phyloP scores from a whole-genome alignment of 1,140 invertebrate species.

The Microplitis mediator region DNA sequence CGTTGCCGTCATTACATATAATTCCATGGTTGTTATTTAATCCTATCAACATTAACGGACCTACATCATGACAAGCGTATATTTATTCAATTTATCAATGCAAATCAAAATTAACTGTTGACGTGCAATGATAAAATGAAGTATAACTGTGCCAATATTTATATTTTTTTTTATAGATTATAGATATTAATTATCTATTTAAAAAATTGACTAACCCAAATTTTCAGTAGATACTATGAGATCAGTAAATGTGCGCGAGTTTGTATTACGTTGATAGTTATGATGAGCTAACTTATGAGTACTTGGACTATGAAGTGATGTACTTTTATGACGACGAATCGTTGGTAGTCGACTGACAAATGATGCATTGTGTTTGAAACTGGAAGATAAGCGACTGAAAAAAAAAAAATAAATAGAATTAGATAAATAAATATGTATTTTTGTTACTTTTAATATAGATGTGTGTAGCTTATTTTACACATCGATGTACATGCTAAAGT shows the following conservation, averaged over 20 bases:
- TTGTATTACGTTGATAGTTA: conserved; percentile 45
- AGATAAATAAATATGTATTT: too few species aligned
- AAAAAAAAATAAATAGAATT: conserved; percentile 23
- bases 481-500: too few species aligned
- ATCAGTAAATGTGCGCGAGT: conserved; percentile 68
- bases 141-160: not conserved
- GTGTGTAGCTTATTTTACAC: too few species aligned
- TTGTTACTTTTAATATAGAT: too few species aligned
- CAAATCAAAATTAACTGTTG: not conserved
- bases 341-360: conserved; percentile 87
- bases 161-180: conserved; percentile 16
- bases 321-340: conserved; percentile 80
- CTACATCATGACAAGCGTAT: conserved; percentile 32
- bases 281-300: conserved; percentile 64
- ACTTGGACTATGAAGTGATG: conserved; percentile 73
- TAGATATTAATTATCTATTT: not conserved
- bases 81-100: not conserved
- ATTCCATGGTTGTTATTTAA: conserved; percentile 42
- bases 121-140: not conserved
- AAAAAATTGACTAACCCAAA: conserved; percentile 62
- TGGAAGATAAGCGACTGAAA: conserved; percentile 71
- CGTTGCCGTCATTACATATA: conserved; percentile 41
- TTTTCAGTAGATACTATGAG: conserved; percentile 76
- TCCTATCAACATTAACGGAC: conserved; percentile 33
- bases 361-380: conserved; percentile 89